Base-by-base conservation (phyloP, 1,140 invertebrate genomes). In the Drosophila pandora region DNA sequence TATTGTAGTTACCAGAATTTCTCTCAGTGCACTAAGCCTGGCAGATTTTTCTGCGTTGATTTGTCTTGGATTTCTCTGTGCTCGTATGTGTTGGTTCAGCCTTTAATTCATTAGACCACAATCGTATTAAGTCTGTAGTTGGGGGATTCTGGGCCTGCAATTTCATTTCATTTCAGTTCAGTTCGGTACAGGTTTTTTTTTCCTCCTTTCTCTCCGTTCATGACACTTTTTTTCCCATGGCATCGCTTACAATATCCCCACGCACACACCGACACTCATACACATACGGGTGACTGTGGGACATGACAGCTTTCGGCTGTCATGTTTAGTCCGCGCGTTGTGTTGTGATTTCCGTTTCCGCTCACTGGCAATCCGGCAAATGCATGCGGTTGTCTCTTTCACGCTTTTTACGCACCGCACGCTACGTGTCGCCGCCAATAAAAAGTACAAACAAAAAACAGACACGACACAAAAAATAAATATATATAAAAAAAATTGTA, bases 101-200 rank as follows among this genome's bases (percentile, higher is more conserved):
- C 73, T 70, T 77, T 77, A 77, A 77, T 76, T 77, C 73, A 77
- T 77, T 76, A 77, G 72, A 77, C 72, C 75, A 76, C 64, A 76
- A 77, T 77, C 75, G 64, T 77, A 77, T 77, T 77, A 77, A 77
- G 67, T 63, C 58, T 63, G 75, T 63, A 76, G 74, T 69, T 55
- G 65, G 56, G 56, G 57, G 70, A 21, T 47, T 45, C 47, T 67
- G 47, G 52, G 70, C 74, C 45, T 53, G 64, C 72, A 77, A 77
- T 76, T 76, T 75, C 67, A 70, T 70, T 70, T 63, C 54, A 63
- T 63, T 63, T 70, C 52, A 69, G 30, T 67, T 57, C 52, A 47
- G 64, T 37, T 50, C 10, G 37, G 7, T 50, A 41, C 67, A 32
- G 63, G 64, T 22, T 67, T 67, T 68, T 55, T 56, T 56, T 68